phyloP scores from a whole-genome alignment of 2,113 vertebrate species.

The Tamias sibiricus region DNA sequence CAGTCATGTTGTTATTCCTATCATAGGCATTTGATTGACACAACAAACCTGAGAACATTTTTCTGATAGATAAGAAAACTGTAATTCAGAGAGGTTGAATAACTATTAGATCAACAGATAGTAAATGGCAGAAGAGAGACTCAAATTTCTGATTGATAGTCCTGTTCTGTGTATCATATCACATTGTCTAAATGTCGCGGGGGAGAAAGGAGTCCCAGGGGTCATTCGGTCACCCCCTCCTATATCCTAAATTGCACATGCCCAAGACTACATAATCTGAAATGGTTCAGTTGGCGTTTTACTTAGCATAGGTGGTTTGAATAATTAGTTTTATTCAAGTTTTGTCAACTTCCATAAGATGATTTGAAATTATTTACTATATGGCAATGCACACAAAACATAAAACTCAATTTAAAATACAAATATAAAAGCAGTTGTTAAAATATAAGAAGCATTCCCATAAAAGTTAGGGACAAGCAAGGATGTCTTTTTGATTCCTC shows the following conservation, averaged over 20 bases:
- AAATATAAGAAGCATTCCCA: not conserved
- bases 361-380: not conserved
- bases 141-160: not conserved
- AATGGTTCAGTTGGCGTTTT: not conserved
- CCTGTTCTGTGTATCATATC: not conserved
- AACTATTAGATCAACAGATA: not conserved
- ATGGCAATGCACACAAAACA: not conserved
- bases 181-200: not conserved
- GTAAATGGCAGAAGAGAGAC: not conserved
- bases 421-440: conserved; percentile 20
- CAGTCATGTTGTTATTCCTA: not conserved
- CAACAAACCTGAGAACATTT: not conserved
- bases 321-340: not conserved
- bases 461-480: not conserved
- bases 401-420: conserved; percentile 26
- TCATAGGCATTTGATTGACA: conserved; percentile 11
- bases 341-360: conserved; percentile 22
- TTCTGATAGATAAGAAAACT: conserved; percentile 34
- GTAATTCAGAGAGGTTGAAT: conserved; percentile 4
- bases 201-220: not conserved
- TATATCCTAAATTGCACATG: not conserved
- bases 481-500: not conserved
- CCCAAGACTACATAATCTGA: not conserved
- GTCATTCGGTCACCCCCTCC: not conserved
- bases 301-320: not conserved